Base-by-base conservation (phyloP, 2,888 invertebrate genomes). In the Mimumesa dahlbomi region DNA sequence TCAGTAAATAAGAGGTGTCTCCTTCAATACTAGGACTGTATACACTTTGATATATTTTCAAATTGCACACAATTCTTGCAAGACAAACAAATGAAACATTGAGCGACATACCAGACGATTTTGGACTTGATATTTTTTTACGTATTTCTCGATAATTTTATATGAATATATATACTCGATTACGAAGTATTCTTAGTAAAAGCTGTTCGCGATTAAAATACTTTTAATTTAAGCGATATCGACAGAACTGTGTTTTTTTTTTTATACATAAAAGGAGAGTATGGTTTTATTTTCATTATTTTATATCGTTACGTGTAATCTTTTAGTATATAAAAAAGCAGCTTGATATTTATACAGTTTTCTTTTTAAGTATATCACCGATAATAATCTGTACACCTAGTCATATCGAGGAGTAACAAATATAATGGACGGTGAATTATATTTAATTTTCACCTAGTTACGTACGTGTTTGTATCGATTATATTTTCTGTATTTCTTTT, bases 371-470 rank as follows among this genome's bases (percentile, higher is more conserved):
- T 54, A 58, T 36, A 54, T 56, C 54, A 66, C 50, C 54, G 50
- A 52, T 58, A 65, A 57, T 69, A 73, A 73, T 66, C 62, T 66
- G 29, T 69, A 72, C 49, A 69, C 74, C 75, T 76, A 76, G 75
- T 76, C 75, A 76, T 74, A 74, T 68, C 43, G 54, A 43, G 45
- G 53, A 65, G 50, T 70, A 70, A 64, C 66, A 59, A 58, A 42
- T 56, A 65, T 45, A 22, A 45, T 25, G 25, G 25, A 58, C 11
- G 45, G 52, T 65, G 53, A 49, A 48, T 46, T 50, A 16, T 54
- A 58, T 13, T n/a, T n/a, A n/a, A n/a, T n/a, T 48, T 61, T 54
- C 52, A 48, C 21, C 38, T 46, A 22, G 34, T 54, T n/a, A 56
- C 25, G 48, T 61, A 25, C 43, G 14, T 59, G 49, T 49, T n/a